A percentile compares a stretch with the other conserved stretches of the same genome.
Conservation (phyloP, 2,888 invertebrate genomes). For the Maniola hyperantus region DNA sequence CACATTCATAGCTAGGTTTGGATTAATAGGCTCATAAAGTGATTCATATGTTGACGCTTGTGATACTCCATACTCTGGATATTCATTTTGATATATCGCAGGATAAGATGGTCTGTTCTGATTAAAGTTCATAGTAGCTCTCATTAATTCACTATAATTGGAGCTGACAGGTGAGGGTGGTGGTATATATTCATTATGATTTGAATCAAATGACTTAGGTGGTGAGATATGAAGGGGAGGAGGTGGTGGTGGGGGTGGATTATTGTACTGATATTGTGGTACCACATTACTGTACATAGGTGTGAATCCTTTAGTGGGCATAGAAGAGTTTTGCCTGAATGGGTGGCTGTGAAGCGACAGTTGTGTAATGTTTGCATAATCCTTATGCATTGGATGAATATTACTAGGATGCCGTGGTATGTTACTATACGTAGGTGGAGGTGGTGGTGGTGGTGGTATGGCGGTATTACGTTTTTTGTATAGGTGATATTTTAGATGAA, state of each 20-base stretch:
- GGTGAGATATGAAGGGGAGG: slow-evolving; percentile 59
- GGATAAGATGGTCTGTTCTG: slow-evolving; percentile 84
- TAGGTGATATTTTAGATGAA: slow-evolving; percentile 80
- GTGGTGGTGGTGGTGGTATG: slow-evolving; percentile 48
- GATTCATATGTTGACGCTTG: slow-evolving; percentile 89
- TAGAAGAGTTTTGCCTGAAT: slow-evolving; percentile 48
- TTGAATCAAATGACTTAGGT: slow-evolving; percentile 67
- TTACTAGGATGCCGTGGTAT: slow-evolving; percentile 44
- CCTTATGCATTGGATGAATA: slow-evolving; percentile 51
- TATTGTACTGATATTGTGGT: slow-evolving; percentile 61
- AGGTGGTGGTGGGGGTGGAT: slow-evolving; percentile 80
- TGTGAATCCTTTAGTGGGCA: slow-evolving; percentile 56
- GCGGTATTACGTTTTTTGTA: slow-evolving; percentile 57
- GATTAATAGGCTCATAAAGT: slow-evolving; percentile 95
- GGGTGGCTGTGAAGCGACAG: slow-evolving; percentile 49
- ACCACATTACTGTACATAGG: slow-evolving; percentile 84
- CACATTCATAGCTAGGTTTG: slow-evolving; percentile 84
- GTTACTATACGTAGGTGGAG: slow-evolving; percentile 63
- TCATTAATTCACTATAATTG: slow-evolving; percentile 92
- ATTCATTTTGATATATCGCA: slow-evolving; percentile 86
- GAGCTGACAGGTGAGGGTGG: slow-evolving; percentile 96
- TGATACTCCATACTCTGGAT: slow-evolving; percentile 66
- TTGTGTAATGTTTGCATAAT: slow-evolving; percentile 68
- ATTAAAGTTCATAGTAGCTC: slow-evolving; percentile 86
- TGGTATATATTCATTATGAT: slow-evolving; percentile 84